Base-by-base conservation (phyloP, 2,888 invertebrate genomes). In the Drosophila borealis region DNA sequence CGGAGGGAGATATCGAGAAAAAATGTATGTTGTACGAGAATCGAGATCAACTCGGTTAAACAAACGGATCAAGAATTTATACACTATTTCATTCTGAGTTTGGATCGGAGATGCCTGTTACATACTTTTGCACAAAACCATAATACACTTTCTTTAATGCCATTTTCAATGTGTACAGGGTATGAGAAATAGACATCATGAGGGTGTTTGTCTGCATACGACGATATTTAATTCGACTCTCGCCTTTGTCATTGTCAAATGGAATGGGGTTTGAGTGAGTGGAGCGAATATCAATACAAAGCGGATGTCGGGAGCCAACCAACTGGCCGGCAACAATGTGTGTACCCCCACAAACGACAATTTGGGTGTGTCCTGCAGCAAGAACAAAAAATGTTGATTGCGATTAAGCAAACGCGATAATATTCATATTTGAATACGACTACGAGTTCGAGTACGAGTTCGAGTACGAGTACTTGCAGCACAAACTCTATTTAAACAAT, bases 401-500 rank as follows among this genome's bases (percentile, higher is more conserved):
- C 79, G 84, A 88, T 87, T 78, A 73, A 79, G 80, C 78, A 82
- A 89, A 80, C 74, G 82, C 81, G 87, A 89, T 89, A 89, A 89
- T 86, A 81, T 88, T 79, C 84, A 89, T 88, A 86, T 90, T 89
- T 89, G 82, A 86, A 87, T 85, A 77, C 81, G 56, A 68, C 55
- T 33, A 50, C 19, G 46, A n/a, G 14, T 46, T n/a, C 14, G 29
- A 34, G n/a, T 25, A 9, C 8, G 48, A 48, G 45, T 41, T 50
- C 54, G 39, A 39, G 11, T 17, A 21, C 19, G 13, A 5, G 48
- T 17, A 55, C 51, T 41, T 37, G 55, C 17, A 55, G 46, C 71
- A 81, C 76, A 80, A 89, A 80, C 84, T 88, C 86, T 86, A 80
- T 82, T 86, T 86, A 89, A 89, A 90, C 90, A 90, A 90, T 89